Percentiles rank a stretch among this genome's conserved stretches.
Conservation (phyloP, 1,140 invertebrate genomes). For the Pemphigus obesinymphae region DNA sequence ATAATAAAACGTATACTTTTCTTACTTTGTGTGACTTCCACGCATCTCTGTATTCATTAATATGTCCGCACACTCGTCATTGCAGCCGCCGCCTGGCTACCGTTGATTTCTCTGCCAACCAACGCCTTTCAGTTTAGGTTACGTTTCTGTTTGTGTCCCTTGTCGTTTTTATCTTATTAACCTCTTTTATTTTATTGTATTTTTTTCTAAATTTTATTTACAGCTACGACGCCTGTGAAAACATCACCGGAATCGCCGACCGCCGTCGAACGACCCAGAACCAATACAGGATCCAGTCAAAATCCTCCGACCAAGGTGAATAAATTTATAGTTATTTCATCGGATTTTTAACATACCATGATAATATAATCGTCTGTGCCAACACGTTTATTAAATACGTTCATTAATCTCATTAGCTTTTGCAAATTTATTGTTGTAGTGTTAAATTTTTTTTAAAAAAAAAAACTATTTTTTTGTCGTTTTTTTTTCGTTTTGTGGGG, state of each 20-base stretch:
- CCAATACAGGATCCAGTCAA: slow-evolving; percentile 8
- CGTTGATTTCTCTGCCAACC: neutral
- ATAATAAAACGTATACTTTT: slow-evolving; percentile 23
- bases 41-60: slow-evolving; percentile 27
- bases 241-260: slow-evolving; percentile 37
- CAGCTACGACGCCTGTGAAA: slow-evolving; percentile 34
- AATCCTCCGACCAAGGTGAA: slow-evolving; percentile 33
- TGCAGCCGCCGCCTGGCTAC: neutral
- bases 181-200: neutral
- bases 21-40: neutral
- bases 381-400: neutral
- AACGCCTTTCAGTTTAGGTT: slow-evolving; percentile 22
- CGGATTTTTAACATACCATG: neutral
- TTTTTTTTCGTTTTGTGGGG: neutral
- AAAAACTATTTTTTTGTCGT: no score
- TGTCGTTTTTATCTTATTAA: neutral
- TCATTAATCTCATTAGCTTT: neutral
- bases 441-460: no score
- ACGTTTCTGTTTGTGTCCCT: neutral
- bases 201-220: no score
- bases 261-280: slow-evolving; percentile 18
- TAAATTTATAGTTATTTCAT: neutral
- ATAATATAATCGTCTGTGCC: neutral
- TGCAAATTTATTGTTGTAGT: no score
- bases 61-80: neutral